phyloP scores from a whole-genome alignment of 2,888 invertebrate species.

The Phlogophora meticulosa region DNA sequence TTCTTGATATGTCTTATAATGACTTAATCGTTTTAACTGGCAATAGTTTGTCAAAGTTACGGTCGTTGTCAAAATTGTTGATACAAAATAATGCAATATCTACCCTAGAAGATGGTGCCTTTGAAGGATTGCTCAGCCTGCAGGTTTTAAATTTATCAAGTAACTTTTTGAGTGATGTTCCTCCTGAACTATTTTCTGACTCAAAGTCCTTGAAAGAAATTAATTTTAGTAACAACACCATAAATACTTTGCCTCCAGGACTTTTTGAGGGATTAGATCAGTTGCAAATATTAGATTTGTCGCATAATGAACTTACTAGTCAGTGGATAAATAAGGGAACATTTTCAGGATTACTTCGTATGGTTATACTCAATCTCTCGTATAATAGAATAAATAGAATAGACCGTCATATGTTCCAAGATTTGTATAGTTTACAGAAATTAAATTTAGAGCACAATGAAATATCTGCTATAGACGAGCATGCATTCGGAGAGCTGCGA shows the following conservation, averaged over 20 bases:
- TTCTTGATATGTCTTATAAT: conserved; percentile 94
- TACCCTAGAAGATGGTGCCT: conserved; percentile 93
- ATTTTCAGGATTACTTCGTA: conserved; percentile 93
- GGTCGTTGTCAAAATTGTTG: conserved; percentile 92
- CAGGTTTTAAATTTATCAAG: conserved; percentile 94
- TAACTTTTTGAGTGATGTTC: conserved; percentile 94
- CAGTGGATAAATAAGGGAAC: conserved; percentile 94
- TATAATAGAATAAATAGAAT: conserved; percentile 93
- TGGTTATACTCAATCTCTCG: conserved; percentile 94
- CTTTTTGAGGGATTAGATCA: conserved; percentile 94
- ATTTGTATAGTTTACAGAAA: conserved; percentile 94
- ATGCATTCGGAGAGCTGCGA: conserved; percentile 94
- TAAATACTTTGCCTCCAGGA: conserved; percentile 94
- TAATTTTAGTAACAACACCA: conserved; percentile 94
- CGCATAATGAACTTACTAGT: conserved; percentile 93
- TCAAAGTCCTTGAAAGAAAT: conserved; percentile 93
- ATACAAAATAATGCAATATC: conserved; percentile 95
- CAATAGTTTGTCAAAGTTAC: conserved; percentile 93
- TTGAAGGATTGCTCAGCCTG: conserved; percentile 93
- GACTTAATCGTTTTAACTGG: conserved; percentile 93
- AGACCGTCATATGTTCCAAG: conserved; percentile 93
- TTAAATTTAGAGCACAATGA: conserved; percentile 94
- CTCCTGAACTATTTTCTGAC: conserved; percentile 94
- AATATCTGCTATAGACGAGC: conserved; percentile 93
- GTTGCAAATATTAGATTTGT: conserved; percentile 93